Conservation (phyloP, 2,888 invertebrate genomes). For the Oegoconia quadripuncta region DNA sequence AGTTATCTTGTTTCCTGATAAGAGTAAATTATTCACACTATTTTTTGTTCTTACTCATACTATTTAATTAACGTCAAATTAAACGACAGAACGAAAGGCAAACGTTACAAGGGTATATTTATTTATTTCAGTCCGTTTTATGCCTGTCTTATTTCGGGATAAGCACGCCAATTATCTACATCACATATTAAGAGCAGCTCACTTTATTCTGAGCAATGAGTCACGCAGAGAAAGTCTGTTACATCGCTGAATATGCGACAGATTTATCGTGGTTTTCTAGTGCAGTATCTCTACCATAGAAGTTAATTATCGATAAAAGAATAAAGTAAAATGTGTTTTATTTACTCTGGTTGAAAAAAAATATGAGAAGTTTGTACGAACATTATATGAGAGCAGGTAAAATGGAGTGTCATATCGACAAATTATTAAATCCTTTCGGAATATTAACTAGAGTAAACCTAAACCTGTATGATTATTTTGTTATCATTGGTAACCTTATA, state of each 20-base stretch:
- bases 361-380: too few relatives aligned
- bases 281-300: slow-evolving; percentile 26
- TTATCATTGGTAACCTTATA: too few relatives aligned
- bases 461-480: too few relatives aligned
- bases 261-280: slow-evolving; percentile 72
- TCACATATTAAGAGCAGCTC: slow-evolving; percentile 67
- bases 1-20: too few relatives aligned
- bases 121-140: slow-evolving; percentile 36
- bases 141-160: slow-evolving; percentile 59
- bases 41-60: too few relatives aligned
- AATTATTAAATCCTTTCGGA: too few relatives aligned
- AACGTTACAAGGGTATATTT: slow-evolving; percentile 16
- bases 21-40: too few relatives aligned
- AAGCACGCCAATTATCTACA: slow-evolving; percentile 73
- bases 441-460: too few relatives aligned
- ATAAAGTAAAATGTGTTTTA: neutral
- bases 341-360: neutral
- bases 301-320: neutral
- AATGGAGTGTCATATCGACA: too few relatives aligned
- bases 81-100: neutral
- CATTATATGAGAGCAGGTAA: too few relatives aligned
- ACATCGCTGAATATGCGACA: slow-evolving; percentile 78
- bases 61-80: too few relatives aligned
- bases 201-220: slow-evolving; percentile 74
- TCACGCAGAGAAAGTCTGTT: slow-evolving; percentile 74